Conservation (phyloP, 1,140 invertebrate species). For the Nasonia longicornis region DNA sequence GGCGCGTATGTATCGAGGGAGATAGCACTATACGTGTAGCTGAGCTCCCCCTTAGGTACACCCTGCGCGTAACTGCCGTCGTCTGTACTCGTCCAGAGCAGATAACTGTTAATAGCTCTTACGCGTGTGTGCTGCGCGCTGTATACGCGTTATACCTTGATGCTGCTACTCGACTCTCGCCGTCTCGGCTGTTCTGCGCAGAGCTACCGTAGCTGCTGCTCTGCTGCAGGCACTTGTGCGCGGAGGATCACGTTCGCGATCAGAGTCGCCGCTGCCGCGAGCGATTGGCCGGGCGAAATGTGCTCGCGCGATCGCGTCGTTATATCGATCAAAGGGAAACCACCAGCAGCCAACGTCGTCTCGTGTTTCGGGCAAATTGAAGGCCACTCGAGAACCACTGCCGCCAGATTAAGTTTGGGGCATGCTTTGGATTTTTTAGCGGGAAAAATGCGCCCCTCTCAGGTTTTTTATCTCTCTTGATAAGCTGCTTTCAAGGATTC, state of each 20-base stretch:
- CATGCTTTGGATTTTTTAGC: neutral
- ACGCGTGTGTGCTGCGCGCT: neutral
- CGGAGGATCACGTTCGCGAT: slow-evolving; percentile 4
- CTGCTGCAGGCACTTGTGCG: neutral
- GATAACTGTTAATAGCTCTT: slow-evolving; percentile 49
- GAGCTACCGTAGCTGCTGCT: neutral
- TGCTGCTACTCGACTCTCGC: neutral
- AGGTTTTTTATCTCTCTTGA: neutral
- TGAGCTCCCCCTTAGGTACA: neutral
- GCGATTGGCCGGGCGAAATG: neutral
- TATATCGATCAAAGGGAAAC: neutral
- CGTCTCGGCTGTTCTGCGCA: neutral
- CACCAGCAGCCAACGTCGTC: neutral
- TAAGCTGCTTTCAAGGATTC: neutral
- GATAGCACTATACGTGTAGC: neutral
- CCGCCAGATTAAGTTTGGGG: neutral
- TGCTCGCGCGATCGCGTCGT: neutral
- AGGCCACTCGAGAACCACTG: neutral
- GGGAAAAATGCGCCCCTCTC: too few relatives aligned
- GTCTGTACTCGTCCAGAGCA: slow-evolving; percentile 35
- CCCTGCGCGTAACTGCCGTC: slow-evolving; percentile 32
- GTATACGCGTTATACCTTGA: neutral
- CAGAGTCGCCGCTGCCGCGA: neutral
- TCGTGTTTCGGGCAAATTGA: neutral
- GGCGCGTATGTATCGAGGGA: neutral